Evolutionary conservation across 2,888 invertebrate genomes (phyloP).

Genomic region (Seira ritae): DNA sequence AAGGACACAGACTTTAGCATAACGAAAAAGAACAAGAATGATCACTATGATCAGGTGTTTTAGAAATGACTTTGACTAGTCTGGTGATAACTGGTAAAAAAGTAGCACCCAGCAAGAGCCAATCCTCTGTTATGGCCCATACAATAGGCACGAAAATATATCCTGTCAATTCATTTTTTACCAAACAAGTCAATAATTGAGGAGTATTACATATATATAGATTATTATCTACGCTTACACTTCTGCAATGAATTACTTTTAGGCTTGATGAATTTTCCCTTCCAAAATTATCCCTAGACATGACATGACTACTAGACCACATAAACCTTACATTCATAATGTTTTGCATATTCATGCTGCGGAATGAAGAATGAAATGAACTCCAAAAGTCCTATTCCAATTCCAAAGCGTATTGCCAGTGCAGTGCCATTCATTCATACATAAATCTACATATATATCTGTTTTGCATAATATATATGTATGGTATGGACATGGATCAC

Average conservation of each 20-base stretch:
- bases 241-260: neutral
- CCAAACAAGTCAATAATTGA: constrained; percentile 9
- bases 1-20: neutral
- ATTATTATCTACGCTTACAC: neutral
- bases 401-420: too few species aligned
- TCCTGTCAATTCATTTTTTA: constrained; percentile 10
- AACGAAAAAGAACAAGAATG: neutral
- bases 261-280: too few species aligned
- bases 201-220: neutral
- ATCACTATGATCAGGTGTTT: neutral
- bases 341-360: neutral
- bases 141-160: constrained; percentile 1
- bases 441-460: too few species aligned
- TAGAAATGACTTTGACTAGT: neutral
- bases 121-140: neutral
- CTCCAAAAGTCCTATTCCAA: too few species aligned
- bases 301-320: too few species aligned
- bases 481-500: too few species aligned
- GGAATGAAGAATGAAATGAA: neutral
- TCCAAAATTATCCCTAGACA: neutral
- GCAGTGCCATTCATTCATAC: too few species aligned
- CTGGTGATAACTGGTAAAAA: constrained; percentile 5
- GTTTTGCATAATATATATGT: too few species aligned
- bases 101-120: neutral
- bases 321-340: too few species aligned